Evolutionary conservation across 2,113 vertebrate species (phyloP), one percentile per base, ranked within the genome.

Genomic region (Alethe castanea): DNA sequence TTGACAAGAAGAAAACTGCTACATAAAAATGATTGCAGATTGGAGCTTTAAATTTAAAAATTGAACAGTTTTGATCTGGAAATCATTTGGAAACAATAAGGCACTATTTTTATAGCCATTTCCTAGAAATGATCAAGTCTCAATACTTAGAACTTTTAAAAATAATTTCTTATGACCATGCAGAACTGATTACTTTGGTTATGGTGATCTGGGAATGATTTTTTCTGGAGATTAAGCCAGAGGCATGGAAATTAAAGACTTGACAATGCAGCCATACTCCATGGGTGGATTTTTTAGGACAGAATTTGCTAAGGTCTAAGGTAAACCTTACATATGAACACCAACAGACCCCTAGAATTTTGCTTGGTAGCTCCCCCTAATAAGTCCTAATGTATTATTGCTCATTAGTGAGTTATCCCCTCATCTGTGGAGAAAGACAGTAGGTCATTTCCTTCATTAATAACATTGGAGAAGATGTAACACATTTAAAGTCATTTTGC

Each of bases 21-120:
- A 25, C 82, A 86, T 88, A 38, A 59, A 88, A 95, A 77, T 60
- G 42, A 17, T 56, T 47, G 12, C 67, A 90, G 76, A 81, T 3
- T 74, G 59, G 80, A 61, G 35, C 12, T 81, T 86, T 66, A 45
- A 70, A 88, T 78, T 70, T 81, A 71, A 80, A 93, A 92, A 88
- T 47, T 5, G 72, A 81, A 50, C 50, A 44, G 12, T 81, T 95
- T 64, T 74, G 61, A 84, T 87, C 73, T 89, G 81, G 79, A 90
- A 92, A 81, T 81, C 6, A 88, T 93, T 96, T 95, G 78, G 66
- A 86, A 94, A 66, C 36, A 81, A 50, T 86, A 86, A 80, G 40
- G 67, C 0, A 2, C 26, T 92, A 88, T 90, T 94, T 96, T 96
- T 93, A 64, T 26, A 42, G 36, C 38, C 11, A 25, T 61, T 92